These are phyloP conservation scores for Brachypodius melanocephalos DNA, from an alignment of 2,113 vertebrate species.

Conservation along the genomic window DNA sequence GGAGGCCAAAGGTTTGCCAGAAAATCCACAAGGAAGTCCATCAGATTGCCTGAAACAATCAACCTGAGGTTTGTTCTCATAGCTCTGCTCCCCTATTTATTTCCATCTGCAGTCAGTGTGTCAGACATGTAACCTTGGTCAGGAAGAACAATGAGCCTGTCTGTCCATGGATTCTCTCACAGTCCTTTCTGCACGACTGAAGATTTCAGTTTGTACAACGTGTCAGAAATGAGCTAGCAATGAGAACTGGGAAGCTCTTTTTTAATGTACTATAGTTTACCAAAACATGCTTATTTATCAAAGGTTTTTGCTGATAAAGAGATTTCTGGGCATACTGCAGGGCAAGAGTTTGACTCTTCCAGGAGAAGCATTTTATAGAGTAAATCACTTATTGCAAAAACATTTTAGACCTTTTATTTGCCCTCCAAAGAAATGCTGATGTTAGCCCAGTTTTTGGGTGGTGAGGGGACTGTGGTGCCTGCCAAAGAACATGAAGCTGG, in stretches of 20 bases:
- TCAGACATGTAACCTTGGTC: background rate
- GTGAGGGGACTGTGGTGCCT: background rate
- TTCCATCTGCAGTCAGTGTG: background rate
- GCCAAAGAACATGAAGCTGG: background rate
- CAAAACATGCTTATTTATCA: background rate
- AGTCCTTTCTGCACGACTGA: background rate
- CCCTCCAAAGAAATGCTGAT: background rate
- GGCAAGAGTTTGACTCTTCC: background rate
- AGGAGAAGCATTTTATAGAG: background rate
- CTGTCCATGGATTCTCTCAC: background rate
- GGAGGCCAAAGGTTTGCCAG: conserved; percentile 89
- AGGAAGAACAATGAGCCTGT: background rate
- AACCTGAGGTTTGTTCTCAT: conserved; percentile 82
- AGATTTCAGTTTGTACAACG: background rate
- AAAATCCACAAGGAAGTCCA: conserved; percentile 90
- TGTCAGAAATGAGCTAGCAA: background rate
- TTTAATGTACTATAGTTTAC: background rate
- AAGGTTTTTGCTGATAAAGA: background rate
- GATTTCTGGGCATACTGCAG: background rate
- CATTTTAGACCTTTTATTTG: background rate
- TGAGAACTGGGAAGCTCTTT: background rate
- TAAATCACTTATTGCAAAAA: background rate
- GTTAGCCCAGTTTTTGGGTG: background rate
- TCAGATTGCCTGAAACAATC: conserved; percentile 86
- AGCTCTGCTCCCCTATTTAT: background rate